Base-by-base conservation (phyloP, 2,888 invertebrate species). In the Octodonta nipae region DNA sequence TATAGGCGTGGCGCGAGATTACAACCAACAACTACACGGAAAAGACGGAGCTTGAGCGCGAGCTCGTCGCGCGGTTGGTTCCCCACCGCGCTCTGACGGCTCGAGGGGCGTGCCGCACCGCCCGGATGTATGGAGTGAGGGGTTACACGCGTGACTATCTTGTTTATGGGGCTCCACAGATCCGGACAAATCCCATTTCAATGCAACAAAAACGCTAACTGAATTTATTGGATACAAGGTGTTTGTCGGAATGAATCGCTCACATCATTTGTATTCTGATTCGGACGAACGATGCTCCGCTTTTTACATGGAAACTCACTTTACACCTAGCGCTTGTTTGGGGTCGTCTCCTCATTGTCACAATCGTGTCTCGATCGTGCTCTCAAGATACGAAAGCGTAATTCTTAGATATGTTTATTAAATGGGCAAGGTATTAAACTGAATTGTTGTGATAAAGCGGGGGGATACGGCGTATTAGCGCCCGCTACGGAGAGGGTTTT, bases 151-250 rank as follows among this genome's bases (percentile, higher is more conserved):
- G 53, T 52, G 56, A 57, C 56, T 55, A 57, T 58, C 59, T 60
- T 61, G 61, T 61, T 61, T 61, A 61, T 61, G 61, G 56, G 58
- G 56, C 58, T 58, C 53, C 56, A 51, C 54, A 56, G 58, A 61
- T 59, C 61, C 58, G 53, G 49, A 62, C 62, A 62, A 62, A 63
- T 61, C 61, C 61, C 58, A 58, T 61, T 57, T 55, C 55, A 53
- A 47, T 51, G 55, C 57, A 57, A 60, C 61, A 60, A 60, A 59
- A 61, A 60, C 60, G 54, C 54, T 61, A 61, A 61, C 60, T 56
- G 62, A 62, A 62, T 63, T 63, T 63, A 63, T 63, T 61, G 61
- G 61, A 60, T 61, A 63, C 63, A 63, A 60, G 61, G 61, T 63
- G 63, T 63, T 63, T 58, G 60, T 58, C 56, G 57, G 59, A 62